Evolutionary conservation across 2,888 invertebrate species (phyloP).

Genomic region (Spatulosminthurus flaviceps): DNA sequence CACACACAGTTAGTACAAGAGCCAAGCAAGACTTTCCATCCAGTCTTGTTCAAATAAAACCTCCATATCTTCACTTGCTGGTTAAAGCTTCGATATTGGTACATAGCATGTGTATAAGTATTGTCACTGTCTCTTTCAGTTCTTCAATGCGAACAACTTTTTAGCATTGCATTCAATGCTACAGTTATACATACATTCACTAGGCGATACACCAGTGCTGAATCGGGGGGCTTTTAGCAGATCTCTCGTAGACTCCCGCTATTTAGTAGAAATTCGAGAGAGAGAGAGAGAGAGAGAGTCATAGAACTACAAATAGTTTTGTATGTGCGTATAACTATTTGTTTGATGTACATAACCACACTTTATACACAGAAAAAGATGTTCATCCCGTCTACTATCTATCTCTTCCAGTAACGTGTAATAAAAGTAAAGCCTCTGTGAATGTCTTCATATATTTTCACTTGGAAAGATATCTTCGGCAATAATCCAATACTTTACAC

Average conservation of each 20-base stretch:
- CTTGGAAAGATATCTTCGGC: conserved; percentile 18
- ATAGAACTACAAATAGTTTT: neutral
- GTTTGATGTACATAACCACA: neutral
- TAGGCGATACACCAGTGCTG: no score
- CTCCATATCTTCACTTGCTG: neutral
- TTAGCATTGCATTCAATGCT: neutral
- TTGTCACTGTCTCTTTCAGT: no score
- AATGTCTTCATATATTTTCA: conserved; percentile 18
- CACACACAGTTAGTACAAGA: neutral
- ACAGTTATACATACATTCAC: neutral
- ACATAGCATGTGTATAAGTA: no score
- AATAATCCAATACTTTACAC: conserved; percentile 18
- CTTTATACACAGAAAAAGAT: neutral
- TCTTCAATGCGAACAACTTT: neutral
- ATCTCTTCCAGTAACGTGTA: conserved; percentile 5
- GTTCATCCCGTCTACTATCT: neutral
- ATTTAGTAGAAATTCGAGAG: no score
- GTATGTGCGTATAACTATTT: neutral
- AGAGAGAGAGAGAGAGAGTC: neutral
- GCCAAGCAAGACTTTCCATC: neutral
- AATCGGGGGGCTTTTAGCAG: no score
- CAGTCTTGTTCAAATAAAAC: conserved; percentile 11
- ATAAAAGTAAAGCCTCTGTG: conserved; percentile 18
- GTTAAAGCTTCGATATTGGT: no score
- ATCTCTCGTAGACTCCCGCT: no score